A percentile compares a stretch with the other conserved stretches of the same genome.
phyloP scores from a whole-genome alignment of 64 coral and sea anemone genomes.

The Pocillopora damicornis region DNA sequence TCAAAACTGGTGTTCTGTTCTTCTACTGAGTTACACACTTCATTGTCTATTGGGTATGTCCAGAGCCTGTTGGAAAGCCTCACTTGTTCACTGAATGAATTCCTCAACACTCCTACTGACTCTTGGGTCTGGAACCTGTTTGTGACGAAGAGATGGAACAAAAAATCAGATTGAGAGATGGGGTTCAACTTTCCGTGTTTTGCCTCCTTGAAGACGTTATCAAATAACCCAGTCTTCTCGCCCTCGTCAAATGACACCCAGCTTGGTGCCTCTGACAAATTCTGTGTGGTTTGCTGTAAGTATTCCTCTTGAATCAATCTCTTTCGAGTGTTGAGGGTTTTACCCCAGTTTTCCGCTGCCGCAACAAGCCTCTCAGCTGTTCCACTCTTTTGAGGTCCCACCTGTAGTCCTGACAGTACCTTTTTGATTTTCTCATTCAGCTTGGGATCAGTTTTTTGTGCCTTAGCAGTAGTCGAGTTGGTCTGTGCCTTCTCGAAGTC shows the following conservation, averaged over 20 bases:
- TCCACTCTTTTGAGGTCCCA: conserved; percentile 49
- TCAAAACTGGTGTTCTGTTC: conserved; percentile 90
- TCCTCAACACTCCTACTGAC: conserved; percentile 51
- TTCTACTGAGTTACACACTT: conserved; percentile 74
- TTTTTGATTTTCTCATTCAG: conserved; percentile 67
- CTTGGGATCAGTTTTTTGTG: conserved; percentile 42
- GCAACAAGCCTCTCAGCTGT: conserved; percentile 74
- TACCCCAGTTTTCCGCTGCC: conserved; percentile 71
- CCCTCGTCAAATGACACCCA: conserved; percentile 57
- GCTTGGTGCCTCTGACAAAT: background rate
- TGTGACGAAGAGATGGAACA: conserved; percentile 27
- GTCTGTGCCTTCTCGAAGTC: conserved; percentile 5
- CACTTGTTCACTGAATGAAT: conserved; percentile 76
- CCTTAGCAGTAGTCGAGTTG: background rate
- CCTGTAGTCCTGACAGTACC: conserved; percentile 67
- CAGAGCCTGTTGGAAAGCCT: conserved; percentile 69
- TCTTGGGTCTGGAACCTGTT: conserved; percentile 44
- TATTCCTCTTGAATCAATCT: conserved; percentile 56
- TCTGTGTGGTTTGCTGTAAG: conserved; percentile 52
- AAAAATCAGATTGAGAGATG: background rate
- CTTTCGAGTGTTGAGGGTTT: conserved; percentile 1
- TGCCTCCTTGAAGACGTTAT: conserved; percentile 15
- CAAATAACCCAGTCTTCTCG: conserved; percentile 52
- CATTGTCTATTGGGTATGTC: conserved; percentile 95
- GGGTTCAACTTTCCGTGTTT: background rate